These are phyloP conservation scores for Tortrix viridana DNA, from an alignment of 2,888 invertebrate species.

Conservation along the genomic window DNA sequence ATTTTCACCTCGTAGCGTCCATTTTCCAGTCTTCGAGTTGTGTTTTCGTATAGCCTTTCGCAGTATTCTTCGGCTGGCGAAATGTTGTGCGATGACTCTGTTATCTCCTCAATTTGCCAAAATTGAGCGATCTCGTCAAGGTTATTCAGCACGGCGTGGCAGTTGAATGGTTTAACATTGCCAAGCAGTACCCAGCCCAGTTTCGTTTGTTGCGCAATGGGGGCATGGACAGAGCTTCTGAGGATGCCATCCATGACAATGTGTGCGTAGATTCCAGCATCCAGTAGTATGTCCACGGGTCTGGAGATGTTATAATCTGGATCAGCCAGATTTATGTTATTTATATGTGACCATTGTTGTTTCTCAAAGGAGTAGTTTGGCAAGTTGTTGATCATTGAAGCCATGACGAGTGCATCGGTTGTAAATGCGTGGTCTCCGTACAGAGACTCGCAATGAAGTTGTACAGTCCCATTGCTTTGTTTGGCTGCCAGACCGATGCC, in stretches of 20 bases:
- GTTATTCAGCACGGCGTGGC: slow-evolving; percentile 18
- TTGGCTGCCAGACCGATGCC: too few relatives aligned
- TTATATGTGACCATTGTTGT: too few relatives aligned
- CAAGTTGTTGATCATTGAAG: slow-evolving; percentile 6
- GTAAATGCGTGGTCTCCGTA: neutral
- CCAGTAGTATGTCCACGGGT: slow-evolving; percentile 14
- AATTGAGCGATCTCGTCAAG: slow-evolving; percentile 6
- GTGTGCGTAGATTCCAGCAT: slow-evolving; percentile 13
- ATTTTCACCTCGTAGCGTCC: too few relatives aligned
- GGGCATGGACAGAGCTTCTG: neutral
- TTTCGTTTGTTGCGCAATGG: neutral
- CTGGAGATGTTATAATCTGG: slow-evolving; percentile 18
- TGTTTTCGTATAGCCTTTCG: neutral
- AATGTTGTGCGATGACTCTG: neutral
- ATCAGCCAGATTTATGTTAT: neutral
- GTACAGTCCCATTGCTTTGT: too few relatives aligned
- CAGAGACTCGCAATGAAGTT: too few relatives aligned
- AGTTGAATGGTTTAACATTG: slow-evolving; percentile 19
- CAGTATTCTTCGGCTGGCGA: neutral
- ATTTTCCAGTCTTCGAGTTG: too few relatives aligned
- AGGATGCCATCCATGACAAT: slow-evolving; percentile 7
- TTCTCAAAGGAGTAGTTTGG: slow-evolving; percentile 13
- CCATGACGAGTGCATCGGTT: slow-evolving; percentile 10
- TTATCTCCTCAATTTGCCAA: slow-evolving; percentile 3
- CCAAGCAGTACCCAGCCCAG: slow-evolving; percentile 4